These are phyloP conservation scores for Mythimna ferrago DNA, from an alignment of 2,888 invertebrate genomes.

Conservation along the genomic window DNA sequence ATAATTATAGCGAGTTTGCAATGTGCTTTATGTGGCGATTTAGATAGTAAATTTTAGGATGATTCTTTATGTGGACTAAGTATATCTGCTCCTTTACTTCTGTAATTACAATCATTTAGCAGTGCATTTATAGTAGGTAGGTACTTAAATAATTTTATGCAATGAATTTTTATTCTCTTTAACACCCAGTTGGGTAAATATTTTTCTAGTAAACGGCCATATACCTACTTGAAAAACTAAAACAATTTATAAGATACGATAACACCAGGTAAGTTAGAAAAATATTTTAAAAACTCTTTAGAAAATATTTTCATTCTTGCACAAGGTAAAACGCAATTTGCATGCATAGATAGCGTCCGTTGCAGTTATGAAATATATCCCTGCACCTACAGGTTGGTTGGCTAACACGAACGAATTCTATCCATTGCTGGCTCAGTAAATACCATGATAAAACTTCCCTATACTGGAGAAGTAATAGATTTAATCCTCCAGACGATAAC, in stretches of 20 bases:
- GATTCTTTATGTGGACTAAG: too few relatives aligned
- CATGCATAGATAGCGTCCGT: conserved; percentile 67
- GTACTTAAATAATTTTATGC: background rate
- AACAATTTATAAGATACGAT: conserved; percentile 43
- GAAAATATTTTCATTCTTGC: conserved; percentile 54
- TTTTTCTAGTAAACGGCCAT: conserved; percentile 2
- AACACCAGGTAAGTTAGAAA: conserved; percentile 38
- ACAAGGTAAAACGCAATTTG: conserved; percentile 63
- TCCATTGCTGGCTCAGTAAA: conserved; percentile 41
- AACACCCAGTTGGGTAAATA: background rate
- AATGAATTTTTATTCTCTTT: background rate
- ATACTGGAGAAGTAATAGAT: conserved; percentile 32
- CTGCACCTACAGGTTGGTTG: conserved; percentile 29
- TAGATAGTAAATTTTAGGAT: too few relatives aligned
- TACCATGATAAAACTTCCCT: background rate
- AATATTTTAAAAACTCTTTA: conserved; percentile 46
- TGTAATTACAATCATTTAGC: background rate
- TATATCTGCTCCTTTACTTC: too few relatives aligned
- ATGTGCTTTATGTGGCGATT: background rate
- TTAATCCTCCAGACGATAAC: conserved; percentile 23
- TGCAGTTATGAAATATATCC: conserved; percentile 65
- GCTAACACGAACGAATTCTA: conserved; percentile 20
- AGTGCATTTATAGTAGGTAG: background rate
- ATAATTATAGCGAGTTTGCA: background rate
- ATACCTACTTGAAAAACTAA: conserved; percentile 14